Percentiles rank a stretch among this genome's conserved stretches.
Evolutionary conservation across 2,888 invertebrate species (phyloP).

Genomic region (Acleris laterana): DNA sequence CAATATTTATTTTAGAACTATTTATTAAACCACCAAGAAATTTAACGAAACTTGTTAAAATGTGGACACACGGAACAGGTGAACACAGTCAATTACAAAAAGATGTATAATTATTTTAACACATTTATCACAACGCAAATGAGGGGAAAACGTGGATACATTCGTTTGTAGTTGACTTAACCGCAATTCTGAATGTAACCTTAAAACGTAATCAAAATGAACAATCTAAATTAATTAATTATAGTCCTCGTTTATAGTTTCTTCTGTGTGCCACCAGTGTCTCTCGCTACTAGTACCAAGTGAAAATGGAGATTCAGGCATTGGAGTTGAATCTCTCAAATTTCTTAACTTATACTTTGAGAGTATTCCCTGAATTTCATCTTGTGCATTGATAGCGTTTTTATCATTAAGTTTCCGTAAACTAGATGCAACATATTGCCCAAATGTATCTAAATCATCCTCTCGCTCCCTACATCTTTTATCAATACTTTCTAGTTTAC

Average conservation of each 20-base stretch:
- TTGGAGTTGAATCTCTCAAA: background rate
- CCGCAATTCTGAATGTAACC: too few relatives aligned
- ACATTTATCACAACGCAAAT: background rate
- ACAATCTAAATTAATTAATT: too few relatives aligned
- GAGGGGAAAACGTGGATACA: background rate
- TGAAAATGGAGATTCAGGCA: constrained; percentile 1
- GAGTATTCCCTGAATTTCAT: background rate
- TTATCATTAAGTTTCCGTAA: too few relatives aligned
- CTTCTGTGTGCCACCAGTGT: constrained; percentile 1
- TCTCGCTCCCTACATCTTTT: background rate
- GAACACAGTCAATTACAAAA: constrained; percentile 21
- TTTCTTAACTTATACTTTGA: too few relatives aligned
- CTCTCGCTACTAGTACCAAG: constrained; percentile 2
- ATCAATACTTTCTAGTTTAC: constrained; percentile 3
- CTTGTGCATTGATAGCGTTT: too few relatives aligned
- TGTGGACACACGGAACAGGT: constrained; percentile 14
- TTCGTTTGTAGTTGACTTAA: too few relatives aligned
- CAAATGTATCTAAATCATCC: background rate
- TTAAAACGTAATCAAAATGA: too few relatives aligned
- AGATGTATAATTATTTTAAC: background rate
- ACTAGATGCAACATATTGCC: too few relatives aligned
- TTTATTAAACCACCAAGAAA: background rate
- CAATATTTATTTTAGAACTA: background rate
- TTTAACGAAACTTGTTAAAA: too few relatives aligned
- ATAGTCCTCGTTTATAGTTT: background rate